Percentiles rank a stretch among this genome's conserved stretches.
Evolutionary conservation across 1,140 invertebrate genomes (phyloP).

Genomic region (Heliothis subflexa): DNA sequence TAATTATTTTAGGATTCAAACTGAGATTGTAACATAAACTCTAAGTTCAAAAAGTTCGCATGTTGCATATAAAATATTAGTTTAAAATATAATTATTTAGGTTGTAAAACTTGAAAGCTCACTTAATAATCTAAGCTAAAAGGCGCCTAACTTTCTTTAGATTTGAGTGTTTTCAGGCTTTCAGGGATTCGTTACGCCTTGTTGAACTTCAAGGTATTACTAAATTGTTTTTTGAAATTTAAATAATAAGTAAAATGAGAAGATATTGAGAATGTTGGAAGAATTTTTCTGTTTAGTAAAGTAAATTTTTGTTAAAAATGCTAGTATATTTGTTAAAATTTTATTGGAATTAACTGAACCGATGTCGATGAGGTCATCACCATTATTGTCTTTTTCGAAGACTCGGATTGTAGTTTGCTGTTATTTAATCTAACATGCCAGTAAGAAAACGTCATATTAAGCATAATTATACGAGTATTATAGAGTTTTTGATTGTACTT

Average conservation of each 20-base stretch:
- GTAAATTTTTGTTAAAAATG: no score
- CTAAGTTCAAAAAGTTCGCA: neutral
- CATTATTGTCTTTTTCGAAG: no score
- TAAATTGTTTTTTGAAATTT: conserved; percentile 14
- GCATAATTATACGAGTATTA: no score
- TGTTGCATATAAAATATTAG: neutral
- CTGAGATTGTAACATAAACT: neutral
- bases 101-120: neutral
- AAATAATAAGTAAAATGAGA: conserved; percentile 8
- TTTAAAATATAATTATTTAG: no score
- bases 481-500: no score
- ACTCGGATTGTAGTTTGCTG: no score
- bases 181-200: conserved; percentile 7
- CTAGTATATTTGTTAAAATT: no score
- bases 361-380: no score
- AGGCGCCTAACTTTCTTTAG: neutral
- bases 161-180: conserved; percentile 1
- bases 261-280: neutral
- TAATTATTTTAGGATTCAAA: neutral
- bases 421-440: no score
- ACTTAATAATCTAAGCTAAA: conserved; percentile 7
- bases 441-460: no score
- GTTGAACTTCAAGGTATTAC: neutral
- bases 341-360: no score
- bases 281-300: neutral